Conservation (phyloP, 2,113 vertebrate genomes). For the Urocynchramus pylzowi region DNA sequence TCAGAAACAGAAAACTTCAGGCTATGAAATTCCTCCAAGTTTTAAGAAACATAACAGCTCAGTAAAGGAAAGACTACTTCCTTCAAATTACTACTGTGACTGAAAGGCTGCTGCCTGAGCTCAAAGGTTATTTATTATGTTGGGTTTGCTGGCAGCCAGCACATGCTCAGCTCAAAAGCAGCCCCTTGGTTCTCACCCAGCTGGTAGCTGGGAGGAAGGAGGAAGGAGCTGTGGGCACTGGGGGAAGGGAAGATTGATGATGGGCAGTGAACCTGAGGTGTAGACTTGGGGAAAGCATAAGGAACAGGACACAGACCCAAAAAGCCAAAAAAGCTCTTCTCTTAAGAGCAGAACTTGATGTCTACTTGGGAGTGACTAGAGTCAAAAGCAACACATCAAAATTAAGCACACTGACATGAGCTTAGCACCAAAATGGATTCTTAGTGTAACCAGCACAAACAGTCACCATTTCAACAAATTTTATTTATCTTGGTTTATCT, state of each 20-base stretch:
- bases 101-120: neutral
- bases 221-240: neutral
- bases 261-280: neutral
- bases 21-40: neutral
- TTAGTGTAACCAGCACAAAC: neutral
- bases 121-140: conserved; percentile 24
- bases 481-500: neutral
- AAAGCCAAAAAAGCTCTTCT: no score
- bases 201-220: neutral
- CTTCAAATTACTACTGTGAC: neutral
- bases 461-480: neutral
- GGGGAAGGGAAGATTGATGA: neutral
- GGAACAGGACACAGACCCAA: neutral
- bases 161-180: neutral
- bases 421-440: neutral
- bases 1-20: neutral
- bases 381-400: neutral
- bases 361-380: neutral
- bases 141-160: conserved; percentile 6
- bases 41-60: neutral
- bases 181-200: neutral
- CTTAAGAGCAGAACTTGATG: neutral
- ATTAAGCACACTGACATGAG: neutral
- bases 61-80: neutral
- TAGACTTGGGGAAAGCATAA: neutral